Evolutionary conservation across 1,140 invertebrate genomes (phyloP), one percentile per base, ranked within the genome.

Genomic region (Drosophila eugracilis): DNA sequence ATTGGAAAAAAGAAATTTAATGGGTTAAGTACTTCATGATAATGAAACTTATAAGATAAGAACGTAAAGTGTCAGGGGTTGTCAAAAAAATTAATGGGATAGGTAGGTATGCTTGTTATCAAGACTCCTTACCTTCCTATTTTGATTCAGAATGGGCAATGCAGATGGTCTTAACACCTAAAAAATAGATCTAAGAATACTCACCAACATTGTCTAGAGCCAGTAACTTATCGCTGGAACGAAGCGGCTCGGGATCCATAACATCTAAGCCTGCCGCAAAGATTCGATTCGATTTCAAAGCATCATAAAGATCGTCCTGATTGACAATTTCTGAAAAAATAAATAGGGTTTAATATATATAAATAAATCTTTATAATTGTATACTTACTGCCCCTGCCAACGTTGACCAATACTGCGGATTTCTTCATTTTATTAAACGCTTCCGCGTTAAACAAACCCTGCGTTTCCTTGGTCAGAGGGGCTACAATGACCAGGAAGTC

Each of bases 231-330:
- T 95, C 95, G 79, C 97, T 94, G 0, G 94, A 78, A 10, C 96
- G 95, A 19, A 99, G 91, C 3, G 98, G 98, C 92, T 99, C 98
- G 0, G 98, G 98, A 44, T 94, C 95, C 84, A 96, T 98, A 0
- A 99, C 98, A 93, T 99, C 98, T 9, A 99, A 92, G 2, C 97
- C 98, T 14, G 98, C 98, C 19, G 95, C 96, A 88, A 94, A 93
- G 58, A 99, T 98, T 62, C 93, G 92, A 9, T 94, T 93, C 44
- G 93, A 94, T 85, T 95, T 94, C 9, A 99, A 92, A 2, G 97
- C 97, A 70, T 95, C 92, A 62, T 97, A 94, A 30, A 98, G 92
- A 47, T 95, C 96, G 52, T 95, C 91, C 78, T 97, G 96, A 85
- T 97, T 94, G 0, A 98, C 95, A 45, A 97, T 92, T 65, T 93